Evolutionary conservation across 2,797 vertebrate genomes (phyloP).

Genomic region (Enteromius viviparus): DNA sequence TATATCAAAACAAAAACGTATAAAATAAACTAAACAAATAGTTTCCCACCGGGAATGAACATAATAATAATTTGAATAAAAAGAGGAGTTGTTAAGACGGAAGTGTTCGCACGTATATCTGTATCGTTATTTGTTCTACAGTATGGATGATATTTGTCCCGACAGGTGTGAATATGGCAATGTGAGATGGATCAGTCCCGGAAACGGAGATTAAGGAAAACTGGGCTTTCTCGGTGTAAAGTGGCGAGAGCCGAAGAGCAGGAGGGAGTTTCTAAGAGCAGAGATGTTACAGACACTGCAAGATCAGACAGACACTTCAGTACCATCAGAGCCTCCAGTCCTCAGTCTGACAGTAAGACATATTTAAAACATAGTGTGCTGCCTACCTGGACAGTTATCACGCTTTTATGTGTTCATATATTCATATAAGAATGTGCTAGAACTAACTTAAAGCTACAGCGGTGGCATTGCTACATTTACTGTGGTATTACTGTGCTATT

Average conservation of each 20-base stretch:
- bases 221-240: slow-evolving; percentile 26
- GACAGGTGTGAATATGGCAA: slow-evolving; percentile 1
- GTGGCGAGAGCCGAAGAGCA: slow-evolving; percentile 7
- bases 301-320: background rate
- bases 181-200: slow-evolving; percentile 37
- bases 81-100: background rate
- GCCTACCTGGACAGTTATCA: background rate
- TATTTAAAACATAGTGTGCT: background rate
- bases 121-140: background rate
- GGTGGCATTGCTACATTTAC: background rate
- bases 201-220: slow-evolving; percentile 27
- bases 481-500: background rate
- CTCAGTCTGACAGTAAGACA: slow-evolving; percentile 8
- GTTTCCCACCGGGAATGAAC: background rate
- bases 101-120: background rate
- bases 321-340: slow-evolving; percentile 32
- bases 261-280: background rate
- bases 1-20: background rate
- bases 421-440: background rate
- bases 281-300: background rate
- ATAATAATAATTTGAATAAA: background rate
- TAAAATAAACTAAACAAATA: background rate
- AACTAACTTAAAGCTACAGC: background rate
- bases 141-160: background rate
- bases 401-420: background rate